Evolutionary conservation across 2,888 invertebrate species (phyloP), one percentile per base, ranked within the genome.

Genomic region (Tetanocera ferruginea): DNA sequence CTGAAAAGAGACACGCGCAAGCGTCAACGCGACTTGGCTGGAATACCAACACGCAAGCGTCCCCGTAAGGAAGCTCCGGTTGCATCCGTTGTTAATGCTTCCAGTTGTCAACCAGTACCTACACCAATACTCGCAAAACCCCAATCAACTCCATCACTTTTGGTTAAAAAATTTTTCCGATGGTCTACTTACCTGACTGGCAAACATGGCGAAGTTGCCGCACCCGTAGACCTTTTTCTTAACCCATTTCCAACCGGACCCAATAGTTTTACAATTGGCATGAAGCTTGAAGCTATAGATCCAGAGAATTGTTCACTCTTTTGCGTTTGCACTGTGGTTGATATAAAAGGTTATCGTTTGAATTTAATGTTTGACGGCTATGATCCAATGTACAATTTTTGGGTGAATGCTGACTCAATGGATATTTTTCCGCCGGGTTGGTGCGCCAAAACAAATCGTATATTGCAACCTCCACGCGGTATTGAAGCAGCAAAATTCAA

Each of bases 351-450:
- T 0, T 96, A 94, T 88, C 92, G 98, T 71, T 90, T 98, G 85
- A 93, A 96, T 81, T 90, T 98, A 72, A 96, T 96, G 88, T 98
- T 98, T 89, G 98, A 98, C 90, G 97, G 97, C 17, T 98, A 95
- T 88, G 93, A 95, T 0, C 95, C 95, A 78, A 93, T 94, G 87
- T 96, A 96, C 86, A 97, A 98, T 89, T 98, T 96, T 89, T 98
- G 98, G 98, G 93, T 94, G 52, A 97, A 98, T 88, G 95, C 96
- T 0, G 96, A 98, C 88, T 96, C 95, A n/a, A 92, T 93, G 86
- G 96, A 97, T 87, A 94, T 98, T 77, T 98, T 98, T 88, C 97
- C 97, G 8, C 93, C 94, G 43, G 97, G 97, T n/a, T 98, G 97
- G 96, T 96, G 97, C 87, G 95, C 96, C 86, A 95, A 95, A 88